Conservation (phyloP, 2,888 invertebrate genomes). For the Tupiocoris notatus region DNA sequence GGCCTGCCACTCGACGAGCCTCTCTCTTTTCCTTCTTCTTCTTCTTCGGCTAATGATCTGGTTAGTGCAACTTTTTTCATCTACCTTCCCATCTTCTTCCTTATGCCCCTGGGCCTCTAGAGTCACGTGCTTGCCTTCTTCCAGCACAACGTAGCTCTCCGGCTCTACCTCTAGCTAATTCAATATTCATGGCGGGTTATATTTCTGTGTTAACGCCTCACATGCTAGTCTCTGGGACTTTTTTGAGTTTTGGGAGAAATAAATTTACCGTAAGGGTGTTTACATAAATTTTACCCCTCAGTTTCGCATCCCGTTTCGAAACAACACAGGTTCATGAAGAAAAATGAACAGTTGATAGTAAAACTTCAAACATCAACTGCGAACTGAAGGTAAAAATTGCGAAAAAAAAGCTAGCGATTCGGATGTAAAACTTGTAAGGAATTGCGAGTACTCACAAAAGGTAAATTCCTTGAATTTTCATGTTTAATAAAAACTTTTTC, state of each 20-base stretch:
- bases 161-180: conserved; percentile 23
- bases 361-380: too few relatives aligned
- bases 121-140: conserved; percentile 35
- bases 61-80: conserved; percentile 38
- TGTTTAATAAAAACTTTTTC: too few relatives aligned
- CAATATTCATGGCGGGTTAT: conserved; percentile 37
- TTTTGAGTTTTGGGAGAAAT: not conserved
- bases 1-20: not conserved
- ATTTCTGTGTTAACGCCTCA: conserved; percentile 23
- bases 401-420: too few relatives aligned
- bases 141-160: not conserved
- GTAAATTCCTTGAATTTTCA: too few relatives aligned
- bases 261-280: too few relatives aligned
- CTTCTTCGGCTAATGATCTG: conserved; percentile 26
- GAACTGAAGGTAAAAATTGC: too few relatives aligned
- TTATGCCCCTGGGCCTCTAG: not conserved
- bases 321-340: too few relatives aligned
- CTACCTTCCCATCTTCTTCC: not conserved
- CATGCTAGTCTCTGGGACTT: not conserved
- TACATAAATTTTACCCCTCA: too few relatives aligned
- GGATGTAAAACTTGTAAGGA: too few relatives aligned
- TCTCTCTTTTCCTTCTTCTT: not conserved
- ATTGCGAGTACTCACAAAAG: too few relatives aligned
- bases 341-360: too few relatives aligned
- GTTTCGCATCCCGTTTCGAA: too few relatives aligned